A percentile compares a stretch with the other conserved stretches of the same genome.
Conservation (phyloP, 2,113 vertebrate genomes). For the Cheirogaleus medius region DNA sequence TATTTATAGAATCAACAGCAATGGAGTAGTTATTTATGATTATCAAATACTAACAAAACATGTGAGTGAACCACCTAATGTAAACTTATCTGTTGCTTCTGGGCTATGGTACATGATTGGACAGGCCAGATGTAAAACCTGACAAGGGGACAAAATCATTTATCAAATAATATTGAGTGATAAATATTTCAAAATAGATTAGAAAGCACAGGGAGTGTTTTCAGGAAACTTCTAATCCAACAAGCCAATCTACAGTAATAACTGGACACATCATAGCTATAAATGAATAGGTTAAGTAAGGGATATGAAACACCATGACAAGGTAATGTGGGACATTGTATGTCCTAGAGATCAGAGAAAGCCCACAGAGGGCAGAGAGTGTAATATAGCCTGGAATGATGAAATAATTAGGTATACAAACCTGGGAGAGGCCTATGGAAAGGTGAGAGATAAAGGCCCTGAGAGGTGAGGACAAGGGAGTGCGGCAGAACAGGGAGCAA, state of each 20-base stretch:
- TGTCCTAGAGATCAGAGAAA: background rate
- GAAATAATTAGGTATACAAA: background rate
- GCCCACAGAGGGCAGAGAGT: background rate
- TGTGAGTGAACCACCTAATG: background rate
- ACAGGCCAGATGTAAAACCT: background rate
- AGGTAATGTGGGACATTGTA: background rate
- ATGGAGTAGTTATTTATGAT: background rate
- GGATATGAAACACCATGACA: accelerated
- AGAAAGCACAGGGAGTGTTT: background rate
- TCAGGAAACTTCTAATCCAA: background rate
- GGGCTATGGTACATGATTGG: background rate
- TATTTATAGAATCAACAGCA: background rate
- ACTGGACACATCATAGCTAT: background rate
- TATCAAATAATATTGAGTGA: background rate
- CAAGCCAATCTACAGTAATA: background rate
- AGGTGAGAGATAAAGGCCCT: accelerated
- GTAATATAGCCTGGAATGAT: no score
- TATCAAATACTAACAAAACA: background rate
- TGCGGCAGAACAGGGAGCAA: background rate
- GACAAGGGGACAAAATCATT: background rate
- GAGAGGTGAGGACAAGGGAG: accelerated
- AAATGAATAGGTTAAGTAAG: background rate
- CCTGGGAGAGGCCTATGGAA: background rate
- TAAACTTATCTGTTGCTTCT: background rate
- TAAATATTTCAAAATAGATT: background rate